These are phyloP conservation scores for Mya arenaria DNA, from an alignment of 1,140 invertebrate species.

Conservation along the genomic window DNA sequence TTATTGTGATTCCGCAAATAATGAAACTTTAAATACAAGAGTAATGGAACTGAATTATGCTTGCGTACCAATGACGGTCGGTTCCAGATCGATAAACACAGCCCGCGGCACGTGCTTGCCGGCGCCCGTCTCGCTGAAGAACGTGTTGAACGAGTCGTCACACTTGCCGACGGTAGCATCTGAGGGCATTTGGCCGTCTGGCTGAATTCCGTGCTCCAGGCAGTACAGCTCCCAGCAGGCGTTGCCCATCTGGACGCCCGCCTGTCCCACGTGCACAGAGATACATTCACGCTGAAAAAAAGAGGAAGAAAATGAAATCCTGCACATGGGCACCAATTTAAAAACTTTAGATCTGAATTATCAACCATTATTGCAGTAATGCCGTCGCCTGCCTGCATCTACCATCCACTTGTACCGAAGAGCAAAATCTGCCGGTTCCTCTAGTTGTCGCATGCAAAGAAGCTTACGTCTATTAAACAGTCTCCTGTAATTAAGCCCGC, in stretches of 20 bases:
- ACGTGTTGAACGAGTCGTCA: constrained; percentile 94
- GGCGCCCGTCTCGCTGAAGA: constrained; percentile 92
- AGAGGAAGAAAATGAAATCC: too few relatives aligned
- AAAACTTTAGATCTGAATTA: not conserved
- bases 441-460: not conserved
- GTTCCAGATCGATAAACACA: constrained; percentile 90
- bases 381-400: not conserved
- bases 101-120: constrained; percentile 90
- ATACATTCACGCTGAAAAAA: constrained; percentile 86
- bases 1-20: not conserved
- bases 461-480: not conserved
- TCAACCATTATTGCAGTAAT: not conserved
- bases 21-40: not conserved
- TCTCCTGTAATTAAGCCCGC: not conserved
- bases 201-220: constrained; percentile 93
- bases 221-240: constrained; percentile 90
- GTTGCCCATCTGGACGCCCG: constrained; percentile 89
- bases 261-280: constrained; percentile 93
- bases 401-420: not conserved
- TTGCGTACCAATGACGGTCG: constrained; percentile 86
- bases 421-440: not conserved
- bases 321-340: too few relatives aligned
- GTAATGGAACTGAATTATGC: not conserved
- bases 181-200: constrained; percentile 86
- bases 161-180: constrained; percentile 82